Evolutionary conservation across 2,888 invertebrate species (phyloP), one percentile per base, ranked within the genome.

Genomic region (Hypena proboscidalis): DNA sequence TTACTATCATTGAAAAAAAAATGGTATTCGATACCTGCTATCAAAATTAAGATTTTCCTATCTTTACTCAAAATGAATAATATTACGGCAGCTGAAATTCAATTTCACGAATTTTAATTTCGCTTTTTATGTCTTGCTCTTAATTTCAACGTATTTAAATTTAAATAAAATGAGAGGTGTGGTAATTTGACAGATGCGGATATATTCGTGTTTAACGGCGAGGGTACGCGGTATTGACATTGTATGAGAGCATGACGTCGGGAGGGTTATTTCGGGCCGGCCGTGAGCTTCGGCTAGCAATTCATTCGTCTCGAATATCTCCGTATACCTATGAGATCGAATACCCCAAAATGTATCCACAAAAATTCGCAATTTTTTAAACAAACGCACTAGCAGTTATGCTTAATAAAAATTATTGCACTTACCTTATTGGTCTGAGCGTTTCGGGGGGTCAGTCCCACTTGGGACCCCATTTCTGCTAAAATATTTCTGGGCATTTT

Each of bases 381-480:
- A 23, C 25, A 39, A 43, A 31, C 8, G 22, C 47, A 26, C 7
- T 9, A 17, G 10, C 15, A 20, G 11, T 47, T 41, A 22, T 13
- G 26, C 7, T 27, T 15, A 6, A 3, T 14, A 20, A 11, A 14
- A 14, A 7, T 19, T 10, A 25, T 4, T 20, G 14, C 34, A 58
- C 82, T 57, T 68, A 88, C 90, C 84, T 85, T 88, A 60, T 83
- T 83, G 51, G 81, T 76, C 40, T 86, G 88, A 7, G 38, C 33
- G 23, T 44, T 44, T 7, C 88, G 67, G 26, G 86, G 81, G 13
- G 90, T 90, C 46, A 90, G 76, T 53, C 88, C 89, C 80, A 89
- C 90, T 63, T 89, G 90, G 76, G 90, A 90, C 70, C 90, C 90
- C 90, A 90, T 87, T 68, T 90, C 90, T 20, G 87, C 88, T 64